These are phyloP conservation scores for Mastacembelus armatus DNA, from an alignment of 2,797 vertebrate species.

Conservation along the genomic window DNA sequence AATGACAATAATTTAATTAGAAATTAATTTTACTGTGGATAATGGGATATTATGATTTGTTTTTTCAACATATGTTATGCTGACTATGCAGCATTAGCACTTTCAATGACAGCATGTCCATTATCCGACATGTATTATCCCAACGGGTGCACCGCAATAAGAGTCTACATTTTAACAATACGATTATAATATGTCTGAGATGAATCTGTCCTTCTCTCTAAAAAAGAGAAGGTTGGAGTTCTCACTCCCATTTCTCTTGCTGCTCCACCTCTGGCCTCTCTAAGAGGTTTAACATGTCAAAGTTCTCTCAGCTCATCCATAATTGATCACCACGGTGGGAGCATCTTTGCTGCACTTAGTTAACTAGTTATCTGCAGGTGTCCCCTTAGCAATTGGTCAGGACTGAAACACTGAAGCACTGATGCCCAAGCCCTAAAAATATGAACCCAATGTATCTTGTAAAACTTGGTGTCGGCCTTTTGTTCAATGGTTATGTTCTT, in stretches of 20 bases:
- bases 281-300: constrained; percentile 88
- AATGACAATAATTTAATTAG: too few relatives aligned
- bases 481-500: constrained; percentile 66
- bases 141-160: constrained; percentile 1
- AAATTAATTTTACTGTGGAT: too few relatives aligned
- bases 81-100: constrained; percentile 40
- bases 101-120: constrained; percentile 26
- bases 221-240: too few relatives aligned
- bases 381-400: constrained; percentile 80
- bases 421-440: constrained; percentile 65
- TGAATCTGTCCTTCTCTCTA: constrained; percentile 35
- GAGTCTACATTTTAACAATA: constrained; percentile 50
- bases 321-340: constrained; percentile 82
- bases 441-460: constrained; percentile 69
- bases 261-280: constrained; percentile 73
- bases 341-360: constrained; percentile 84
- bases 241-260: constrained; percentile 60
- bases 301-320: constrained; percentile 85
- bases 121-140: constrained; percentile 44
- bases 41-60: not conserved
- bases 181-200: constrained; percentile 52
- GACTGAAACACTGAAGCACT: constrained; percentile 61
- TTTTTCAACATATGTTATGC: too few relatives aligned
- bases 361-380: constrained; percentile 84
- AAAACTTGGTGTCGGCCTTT: constrained; percentile 66